These are phyloP conservation scores for Athalia rosae DNA, from an alignment of 2,888 invertebrate species.

Conservation along the genomic window DNA sequence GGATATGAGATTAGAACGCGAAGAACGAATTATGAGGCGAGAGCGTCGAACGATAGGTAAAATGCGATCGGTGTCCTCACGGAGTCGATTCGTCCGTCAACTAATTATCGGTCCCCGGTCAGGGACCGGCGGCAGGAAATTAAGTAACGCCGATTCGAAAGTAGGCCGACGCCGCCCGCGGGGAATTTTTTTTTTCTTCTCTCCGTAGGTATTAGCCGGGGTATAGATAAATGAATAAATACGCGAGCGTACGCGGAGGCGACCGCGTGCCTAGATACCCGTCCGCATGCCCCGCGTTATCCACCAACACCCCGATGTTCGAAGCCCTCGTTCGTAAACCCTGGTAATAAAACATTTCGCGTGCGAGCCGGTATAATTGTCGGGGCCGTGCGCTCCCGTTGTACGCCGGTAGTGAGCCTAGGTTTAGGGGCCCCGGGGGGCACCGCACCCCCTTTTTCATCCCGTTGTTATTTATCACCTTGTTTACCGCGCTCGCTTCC, in stretches of 20 bases:
- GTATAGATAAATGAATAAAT: not conserved
- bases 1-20: not conserved
- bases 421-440: conserved; percentile 72
- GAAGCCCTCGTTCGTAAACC: conserved; percentile 51
- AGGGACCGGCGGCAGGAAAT: not conserved
- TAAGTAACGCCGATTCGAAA: conserved; percentile 3
- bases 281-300: conserved; percentile 15
- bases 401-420: conserved; percentile 62
- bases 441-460: conserved; percentile 71
- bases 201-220: not conserved
- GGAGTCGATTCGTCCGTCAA: not conserved
- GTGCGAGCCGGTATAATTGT: conserved; percentile 70
- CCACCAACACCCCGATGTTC: conserved; percentile 21
- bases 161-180: conserved; percentile 31
- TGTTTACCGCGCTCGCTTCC: conserved; percentile 58
- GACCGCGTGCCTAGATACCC: not conserved
- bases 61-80: not conserved
- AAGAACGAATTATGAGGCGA: not conserved
- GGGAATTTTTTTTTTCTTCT: conserved; percentile 6
- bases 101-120: no score
- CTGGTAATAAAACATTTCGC: conserved; percentile 71
- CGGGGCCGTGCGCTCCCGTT: conserved; percentile 62
- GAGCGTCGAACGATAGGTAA: no score
- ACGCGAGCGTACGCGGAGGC: conserved; percentile 21
- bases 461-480: conserved; percentile 71